phyloP scores from a whole-genome alignment of 2,797 vertebrate genomes.

The Eulemur mongoz region DNA sequence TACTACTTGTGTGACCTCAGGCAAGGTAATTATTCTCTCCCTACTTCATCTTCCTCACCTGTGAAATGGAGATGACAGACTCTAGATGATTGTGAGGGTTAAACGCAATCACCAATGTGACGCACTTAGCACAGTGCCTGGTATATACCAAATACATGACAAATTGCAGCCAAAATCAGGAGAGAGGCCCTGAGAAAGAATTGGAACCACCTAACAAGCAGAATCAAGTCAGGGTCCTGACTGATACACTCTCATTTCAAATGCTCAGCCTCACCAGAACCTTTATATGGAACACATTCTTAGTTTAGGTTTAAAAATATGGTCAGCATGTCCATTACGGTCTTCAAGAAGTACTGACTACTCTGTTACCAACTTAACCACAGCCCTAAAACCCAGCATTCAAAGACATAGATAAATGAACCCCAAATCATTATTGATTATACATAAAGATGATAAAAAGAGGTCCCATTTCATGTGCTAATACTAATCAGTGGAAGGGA shows the following conservation, averaged over 20 bases:
- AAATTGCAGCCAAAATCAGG: neutral
- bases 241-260: neutral
- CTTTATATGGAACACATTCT: neutral
- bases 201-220: neutral
- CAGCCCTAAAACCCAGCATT: neutral
- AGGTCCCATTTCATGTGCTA: neutral
- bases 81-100: neutral
- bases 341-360: neutral
- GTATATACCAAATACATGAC: neutral
- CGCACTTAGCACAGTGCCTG: neutral
- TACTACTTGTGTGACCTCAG: neutral
- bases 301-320: neutral
- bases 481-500: neutral
- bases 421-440: neutral
- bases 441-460: neutral
- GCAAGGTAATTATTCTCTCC: neutral
- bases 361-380: neutral
- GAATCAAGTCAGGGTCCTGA: neutral
- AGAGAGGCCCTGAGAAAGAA: neutral
- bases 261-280: neutral
- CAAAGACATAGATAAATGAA: neutral
- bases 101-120: neutral
- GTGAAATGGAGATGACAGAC: neutral
- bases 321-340: neutral
- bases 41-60: neutral